phyloP scores from a whole-genome alignment of 2,797 vertebrate species.

The Macropodus opercularis region DNA sequence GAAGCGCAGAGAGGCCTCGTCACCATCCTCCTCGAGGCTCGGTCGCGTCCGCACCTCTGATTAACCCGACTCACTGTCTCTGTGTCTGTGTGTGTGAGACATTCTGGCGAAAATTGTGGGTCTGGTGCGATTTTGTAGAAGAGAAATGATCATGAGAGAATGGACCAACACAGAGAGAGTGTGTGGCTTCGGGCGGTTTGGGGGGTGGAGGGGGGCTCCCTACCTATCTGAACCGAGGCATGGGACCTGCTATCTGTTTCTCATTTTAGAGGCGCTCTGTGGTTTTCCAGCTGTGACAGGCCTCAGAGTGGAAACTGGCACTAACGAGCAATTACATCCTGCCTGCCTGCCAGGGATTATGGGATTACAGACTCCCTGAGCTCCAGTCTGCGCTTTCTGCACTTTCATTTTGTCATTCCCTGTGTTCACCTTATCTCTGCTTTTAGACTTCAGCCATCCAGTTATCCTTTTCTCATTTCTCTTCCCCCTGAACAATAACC shows the following conservation, averaged over 20 bases:
- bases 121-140: slow-evolving; percentile 28
- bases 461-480: slow-evolving; percentile 49
- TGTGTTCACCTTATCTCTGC: slow-evolving; percentile 52
- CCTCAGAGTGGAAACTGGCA: slow-evolving; percentile 78
- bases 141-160: slow-evolving; percentile 19
- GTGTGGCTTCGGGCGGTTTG: slow-evolving; percentile 23
- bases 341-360: slow-evolving; percentile 81
- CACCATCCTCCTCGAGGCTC: slow-evolving; percentile 51
- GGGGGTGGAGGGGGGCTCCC: slow-evolving; percentile 20
- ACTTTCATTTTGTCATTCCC: slow-evolving; percentile 52
- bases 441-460: slow-evolving; percentile 40
- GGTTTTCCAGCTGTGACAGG: slow-evolving; percentile 77
- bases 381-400: slow-evolving; percentile 49
- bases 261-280: slow-evolving; percentile 72
- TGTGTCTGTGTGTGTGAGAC: slow-evolving; percentile 13
- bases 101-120: slow-evolving; percentile 24
- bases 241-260: slow-evolving; percentile 78
- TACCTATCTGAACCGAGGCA: slow-evolving; percentile 60
- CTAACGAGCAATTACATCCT: slow-evolving; percentile 83
- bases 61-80: slow-evolving; percentile 20
- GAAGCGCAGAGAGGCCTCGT: slow-evolving; percentile 30
- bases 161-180: slow-evolving; percentile 1
- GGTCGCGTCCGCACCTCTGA: slow-evolving; percentile 60
- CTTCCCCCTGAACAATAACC: slow-evolving; percentile 26
- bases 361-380: slow-evolving; percentile 74